phyloP scores from a whole-genome alignment of 2,113 vertebrate species.

The Channa argus region DNA sequence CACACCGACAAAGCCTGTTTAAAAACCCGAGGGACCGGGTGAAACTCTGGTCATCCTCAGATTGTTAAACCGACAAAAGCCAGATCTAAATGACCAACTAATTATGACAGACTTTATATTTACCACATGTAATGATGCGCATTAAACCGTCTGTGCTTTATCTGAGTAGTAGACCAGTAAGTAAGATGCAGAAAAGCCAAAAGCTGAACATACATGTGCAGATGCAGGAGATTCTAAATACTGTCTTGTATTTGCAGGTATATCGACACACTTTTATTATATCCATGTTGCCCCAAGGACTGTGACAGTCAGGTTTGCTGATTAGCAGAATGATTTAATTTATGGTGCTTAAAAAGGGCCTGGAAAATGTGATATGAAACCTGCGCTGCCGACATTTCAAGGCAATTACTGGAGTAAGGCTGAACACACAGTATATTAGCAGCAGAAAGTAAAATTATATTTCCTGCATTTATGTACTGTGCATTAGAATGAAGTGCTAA shows the following conservation, averaged over 20 bases:
- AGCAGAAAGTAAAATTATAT: conserved; percentile 11
- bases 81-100: no score
- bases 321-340: conserved; percentile 34
- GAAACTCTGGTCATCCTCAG: no score
- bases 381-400: background rate
- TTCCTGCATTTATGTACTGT: background rate
- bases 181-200: no score
- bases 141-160: no score
- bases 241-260: background rate
- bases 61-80: no score
- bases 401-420: conserved; percentile 11
- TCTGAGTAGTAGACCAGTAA: no score
- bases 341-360: conserved; percentile 13
- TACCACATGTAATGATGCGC: no score
- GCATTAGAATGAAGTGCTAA: background rate
- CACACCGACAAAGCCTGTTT: no score
- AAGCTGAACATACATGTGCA: no score
- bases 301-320: conserved; percentile 4
- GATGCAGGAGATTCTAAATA: no score
- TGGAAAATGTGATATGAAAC: conserved; percentile 18
- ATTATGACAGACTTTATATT: no score
- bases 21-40: no score
- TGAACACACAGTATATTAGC: background rate
- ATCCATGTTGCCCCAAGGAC: conserved; percentile 3
- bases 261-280: conserved; percentile 25